Evolutionary conservation across 2,797 vertebrate species (phyloP), one percentile per base, ranked within the genome.

Genomic region (Lycodopsis pacificus): DNA sequence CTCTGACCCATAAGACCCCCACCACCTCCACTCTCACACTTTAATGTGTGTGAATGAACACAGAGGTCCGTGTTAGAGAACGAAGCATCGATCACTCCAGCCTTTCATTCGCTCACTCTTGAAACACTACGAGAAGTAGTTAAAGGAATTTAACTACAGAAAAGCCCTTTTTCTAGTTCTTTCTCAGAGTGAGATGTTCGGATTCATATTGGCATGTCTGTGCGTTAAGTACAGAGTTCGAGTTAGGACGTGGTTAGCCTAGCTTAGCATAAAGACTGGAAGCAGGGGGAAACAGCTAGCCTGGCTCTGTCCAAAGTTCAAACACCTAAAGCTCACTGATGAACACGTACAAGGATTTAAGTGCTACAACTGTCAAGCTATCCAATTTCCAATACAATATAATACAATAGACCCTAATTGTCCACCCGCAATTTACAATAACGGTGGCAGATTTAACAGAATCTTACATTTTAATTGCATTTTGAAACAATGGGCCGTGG

Each of bases 11-110:
- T 25, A 36, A 27, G 34, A 25, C 57, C 61, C 51, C 25, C 42
- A 25, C 58, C 34, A 27, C 65, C 44, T 70, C 42, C 65, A 42
- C 67, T 30, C 17, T 78, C 57, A 65, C 71, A 75, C 71, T 78
- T 65, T 20, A 61, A 25, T 25, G 25, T 58, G 36, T 58, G 71
- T n/a, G 17, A 73, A 73, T 15, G 68, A 30, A 58, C 40, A 61
- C 25, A 36, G 40, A 10, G 46, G 46, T 48, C 32, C 12, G 4
- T 17, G 11, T 48, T 38, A 32, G 27, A 59, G 51, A 51, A 59
- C 25, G 59, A 57, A 68, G 38, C 12, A 44, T 57, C 30, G 48
- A 32, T 32, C 22, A 40, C 19, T 36, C 11, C 27, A 4, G 27
- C 27, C 63, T 22, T 38, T 69, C 20, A 53, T n/a, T 15, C 46